These are phyloP conservation scores for Puntigrus tetrazona DNA, from an alignment of 2,113 vertebrate species.

Conservation along the genomic window DNA sequence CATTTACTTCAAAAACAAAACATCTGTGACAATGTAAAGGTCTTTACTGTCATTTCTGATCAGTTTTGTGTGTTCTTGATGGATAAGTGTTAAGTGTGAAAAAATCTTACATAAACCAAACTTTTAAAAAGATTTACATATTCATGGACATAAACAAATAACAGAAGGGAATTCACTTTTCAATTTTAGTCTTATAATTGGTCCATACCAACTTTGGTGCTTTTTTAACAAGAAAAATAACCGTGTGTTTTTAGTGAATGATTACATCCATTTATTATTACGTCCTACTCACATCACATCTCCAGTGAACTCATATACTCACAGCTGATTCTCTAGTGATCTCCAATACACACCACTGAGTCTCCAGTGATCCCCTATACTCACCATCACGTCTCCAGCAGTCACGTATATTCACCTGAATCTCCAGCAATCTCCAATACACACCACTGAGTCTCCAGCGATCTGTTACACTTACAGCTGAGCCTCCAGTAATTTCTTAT, in stretches of 20 bases:
- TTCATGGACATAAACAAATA: neutral
- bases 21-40: neutral
- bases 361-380: too few species aligned
- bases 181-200: slow-evolving; percentile 77
- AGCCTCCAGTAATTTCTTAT: too few species aligned
- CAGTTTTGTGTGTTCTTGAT: neutral
- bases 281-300: too few species aligned
- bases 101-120: neutral
- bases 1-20: neutral
- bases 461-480: too few species aligned
- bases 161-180: slow-evolving; percentile 77
- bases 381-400: too few species aligned
- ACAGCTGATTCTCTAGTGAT: too few species aligned
- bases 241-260: neutral
- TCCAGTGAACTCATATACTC: too few species aligned
- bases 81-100: neutral
- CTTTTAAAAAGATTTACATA: neutral
- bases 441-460: too few species aligned
- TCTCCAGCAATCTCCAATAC: too few species aligned
- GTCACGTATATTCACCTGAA: too few species aligned
- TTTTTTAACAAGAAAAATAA: slow-evolving; percentile 69
- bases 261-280: neutral
- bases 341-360: too few species aligned
- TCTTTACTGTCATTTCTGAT: neutral
- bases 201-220: slow-evolving; percentile 81